Evolutionary conservation across 2,797 vertebrate genomes (phyloP), one percentile per base, ranked within the genome.

Genomic region (Anabacerthia variegaticeps): DNA sequence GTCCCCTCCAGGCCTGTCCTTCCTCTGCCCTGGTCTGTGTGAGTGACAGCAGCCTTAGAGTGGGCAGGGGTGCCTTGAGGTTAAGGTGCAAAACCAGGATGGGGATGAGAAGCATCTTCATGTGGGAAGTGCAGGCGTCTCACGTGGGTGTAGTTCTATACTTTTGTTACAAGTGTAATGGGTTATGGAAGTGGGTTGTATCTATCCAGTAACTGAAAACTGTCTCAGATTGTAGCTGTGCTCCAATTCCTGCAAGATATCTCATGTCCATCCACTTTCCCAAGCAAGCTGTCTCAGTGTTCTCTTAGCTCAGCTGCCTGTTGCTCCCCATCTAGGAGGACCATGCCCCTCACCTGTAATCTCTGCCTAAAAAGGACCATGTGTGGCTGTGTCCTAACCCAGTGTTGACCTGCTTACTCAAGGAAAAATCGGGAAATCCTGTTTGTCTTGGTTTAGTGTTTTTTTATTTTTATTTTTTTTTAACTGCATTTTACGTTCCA

Each of bases 211-310:
- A 41, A 8, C 28, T 37, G 49, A 72, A 61, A 22, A 2, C 28
- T 52, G 6, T 34, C 6, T 34, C 1, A 5, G 0, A 1, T 7
- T 12, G 44, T 4, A 67, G 30, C 36, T 59, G 13, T 18, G n/a
- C 56, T 32, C 18, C 11, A 11, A 1, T 56, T 88, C 46, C 73
- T 43, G 51, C 59, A 15, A 0, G 4, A 7, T 17, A 14, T 32
- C 43, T 85, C 0, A 0, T 2, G 5, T 58, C 30, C 0, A 0
- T 36, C 23, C 3, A 4, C 22, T 71, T 74, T 39, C 20, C 55
- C 48, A 21, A 37, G 24, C 0, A 3, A 36, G 27, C 16, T n/a
- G 65, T 34, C 41, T 15, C 14, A 0, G 0, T 26, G 14, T 27
- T 52, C 63, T 52, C 10, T 54, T 12, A 26, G 44, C n/a, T 65